Percentiles rank a stretch among this genome's conserved stretches.
Evolutionary conservation across 2,113 vertebrate genomes (phyloP).

Genomic region (Tragelaphus scriptus): DNA sequence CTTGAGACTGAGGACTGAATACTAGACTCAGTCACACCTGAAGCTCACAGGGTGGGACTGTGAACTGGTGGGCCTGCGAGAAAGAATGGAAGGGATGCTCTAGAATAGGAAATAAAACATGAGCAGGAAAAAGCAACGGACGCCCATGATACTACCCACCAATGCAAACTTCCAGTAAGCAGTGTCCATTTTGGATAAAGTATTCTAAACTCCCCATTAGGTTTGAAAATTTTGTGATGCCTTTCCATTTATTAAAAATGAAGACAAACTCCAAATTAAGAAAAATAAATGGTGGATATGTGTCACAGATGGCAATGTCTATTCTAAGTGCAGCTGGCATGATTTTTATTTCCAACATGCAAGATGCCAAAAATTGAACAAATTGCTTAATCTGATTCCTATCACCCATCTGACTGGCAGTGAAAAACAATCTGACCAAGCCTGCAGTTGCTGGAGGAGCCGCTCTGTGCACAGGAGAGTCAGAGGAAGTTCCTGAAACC

Average conservation of each 20-base stretch:
- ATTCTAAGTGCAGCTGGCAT: background rate
- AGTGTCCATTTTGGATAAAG: background rate
- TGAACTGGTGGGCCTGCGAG: background rate
- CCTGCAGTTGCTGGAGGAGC: background rate
- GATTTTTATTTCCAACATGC: background rate
- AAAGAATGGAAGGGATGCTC: background rate
- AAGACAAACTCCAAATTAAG: slow-evolving; percentile 16
- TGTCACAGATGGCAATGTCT: slow-evolving; percentile 15
- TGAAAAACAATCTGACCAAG: background rate
- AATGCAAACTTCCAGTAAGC: background rate
- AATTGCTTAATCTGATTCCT: background rate
- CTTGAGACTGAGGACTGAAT: background rate
- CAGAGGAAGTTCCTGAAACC: background rate
- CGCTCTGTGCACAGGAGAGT: background rate
- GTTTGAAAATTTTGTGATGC: background rate
- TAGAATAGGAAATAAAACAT: background rate
- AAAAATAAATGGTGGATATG: background rate
- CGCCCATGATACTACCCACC: too few species aligned
- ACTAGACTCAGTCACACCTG: background rate
- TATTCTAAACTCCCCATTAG: background rate
- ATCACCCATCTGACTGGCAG: background rate
- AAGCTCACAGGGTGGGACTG: background rate
- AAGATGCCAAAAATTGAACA: background rate
- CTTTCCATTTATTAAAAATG: background rate
- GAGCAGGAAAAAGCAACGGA: background rate